Percentiles rank a stretch among this genome's conserved stretches.
Conservation (phyloP, 2,113 vertebrate species). For the Chaetops frenatus region DNA sequence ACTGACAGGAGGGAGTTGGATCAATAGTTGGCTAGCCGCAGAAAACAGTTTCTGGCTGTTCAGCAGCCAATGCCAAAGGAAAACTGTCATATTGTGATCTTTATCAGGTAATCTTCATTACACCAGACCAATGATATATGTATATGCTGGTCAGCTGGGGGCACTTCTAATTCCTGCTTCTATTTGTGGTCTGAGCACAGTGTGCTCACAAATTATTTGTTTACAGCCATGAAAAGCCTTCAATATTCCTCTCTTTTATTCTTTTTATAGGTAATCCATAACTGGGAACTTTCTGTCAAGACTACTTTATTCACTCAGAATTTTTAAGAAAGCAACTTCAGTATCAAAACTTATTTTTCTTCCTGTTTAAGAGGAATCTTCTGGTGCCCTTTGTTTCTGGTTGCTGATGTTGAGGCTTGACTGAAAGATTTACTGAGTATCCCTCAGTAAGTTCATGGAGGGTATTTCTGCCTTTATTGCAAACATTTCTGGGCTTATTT, state of each 20-base stretch:
- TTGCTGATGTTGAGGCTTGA: background rate
- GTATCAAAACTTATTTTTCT: slow-evolving; percentile 42
- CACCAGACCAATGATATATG: slow-evolving; percentile 88
- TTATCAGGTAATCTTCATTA: slow-evolving; percentile 96
- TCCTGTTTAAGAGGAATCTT: background rate
- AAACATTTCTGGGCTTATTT: background rate
- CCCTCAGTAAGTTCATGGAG: background rate
- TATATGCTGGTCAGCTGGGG: slow-evolving; percentile 76
- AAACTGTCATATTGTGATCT: slow-evolving; percentile 98
- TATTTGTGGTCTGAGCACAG: slow-evolving; percentile 66
- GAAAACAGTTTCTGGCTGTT: slow-evolving; percentile 88
- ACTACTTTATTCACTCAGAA: slow-evolving; percentile 59
- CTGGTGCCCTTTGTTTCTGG: background rate
- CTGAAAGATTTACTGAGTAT: background rate
- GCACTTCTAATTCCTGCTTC: slow-evolving; percentile 74
- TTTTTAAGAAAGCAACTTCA: slow-evolving; percentile 61
- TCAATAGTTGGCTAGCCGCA: slow-evolving; percentile 84
- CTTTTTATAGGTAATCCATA: slow-evolving; percentile 79
- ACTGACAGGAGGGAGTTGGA: slow-evolving; percentile 82
- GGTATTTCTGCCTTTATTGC: background rate
- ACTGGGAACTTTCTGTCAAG: slow-evolving; percentile 66
- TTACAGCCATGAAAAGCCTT: slow-evolving; percentile 74
- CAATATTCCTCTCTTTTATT: slow-evolving; percentile 76
- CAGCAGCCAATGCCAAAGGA: slow-evolving; percentile 88
- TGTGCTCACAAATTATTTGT: slow-evolving; percentile 80